Conservation (phyloP, 1,140 invertebrate species). For the Drosophila yakuba region DNA sequence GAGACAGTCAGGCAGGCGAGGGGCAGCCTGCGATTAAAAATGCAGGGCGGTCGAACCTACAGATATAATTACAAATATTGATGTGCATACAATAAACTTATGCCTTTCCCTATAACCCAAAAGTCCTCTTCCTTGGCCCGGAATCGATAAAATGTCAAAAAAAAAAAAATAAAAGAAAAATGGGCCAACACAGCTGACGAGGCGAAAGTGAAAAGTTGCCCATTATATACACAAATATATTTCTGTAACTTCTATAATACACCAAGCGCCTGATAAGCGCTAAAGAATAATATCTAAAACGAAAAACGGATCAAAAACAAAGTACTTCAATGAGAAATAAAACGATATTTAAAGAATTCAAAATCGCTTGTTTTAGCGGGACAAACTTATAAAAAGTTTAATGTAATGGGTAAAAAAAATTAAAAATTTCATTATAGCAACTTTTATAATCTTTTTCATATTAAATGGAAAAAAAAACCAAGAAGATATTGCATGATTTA, state of each 20-base stretch:
- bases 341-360: slow-evolving; percentile 65
- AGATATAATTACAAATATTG: slow-evolving; percentile 46
- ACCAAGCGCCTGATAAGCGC: slow-evolving; percentile 69
- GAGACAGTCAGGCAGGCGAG: not conserved
- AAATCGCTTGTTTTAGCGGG: not conserved
- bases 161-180: too few species aligned
- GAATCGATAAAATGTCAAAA: slow-evolving; percentile 32
- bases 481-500: too few species aligned
- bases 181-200: slow-evolving; percentile 25
- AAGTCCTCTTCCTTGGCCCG: slow-evolving; percentile 30
- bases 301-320: slow-evolving; percentile 73
- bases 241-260: slow-evolving; percentile 79
- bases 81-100: slow-evolving; percentile 45
- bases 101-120: slow-evolving; percentile 37
- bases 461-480: too few species aligned
- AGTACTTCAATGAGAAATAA: slow-evolving; percentile 78
- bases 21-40: slow-evolving; percentile 26
- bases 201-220: slow-evolving; percentile 39
- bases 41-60: slow-evolving; percentile 52
- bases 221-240: slow-evolving; percentile 69
- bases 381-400: too few species aligned
- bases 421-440: too few species aligned
- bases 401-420: too few species aligned
- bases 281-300: slow-evolving; percentile 71
- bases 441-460: too few species aligned